A percentile compares a stretch with the other conserved stretches of the same genome.
Conservation (phyloP, 2,113 vertebrate genomes). For the Holacanthus passer region DNA sequence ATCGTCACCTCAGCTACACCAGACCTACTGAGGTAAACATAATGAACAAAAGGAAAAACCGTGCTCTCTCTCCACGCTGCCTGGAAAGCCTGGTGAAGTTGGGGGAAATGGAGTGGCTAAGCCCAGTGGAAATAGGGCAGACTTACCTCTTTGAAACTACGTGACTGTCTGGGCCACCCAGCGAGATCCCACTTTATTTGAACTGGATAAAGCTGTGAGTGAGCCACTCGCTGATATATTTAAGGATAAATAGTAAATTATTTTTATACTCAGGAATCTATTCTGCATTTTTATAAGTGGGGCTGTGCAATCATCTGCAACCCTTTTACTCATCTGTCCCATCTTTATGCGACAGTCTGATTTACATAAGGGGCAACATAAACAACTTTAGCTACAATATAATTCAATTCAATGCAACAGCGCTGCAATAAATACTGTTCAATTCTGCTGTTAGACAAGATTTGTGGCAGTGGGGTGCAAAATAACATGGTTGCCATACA, state of each 20-base stretch:
- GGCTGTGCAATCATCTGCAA: neutral
- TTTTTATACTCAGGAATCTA: conserved; percentile 3
- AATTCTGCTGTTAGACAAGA: neutral
- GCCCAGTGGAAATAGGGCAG: conserved; percentile 33
- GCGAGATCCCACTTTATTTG: conserved; percentile 35
- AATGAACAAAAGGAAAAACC: conserved; percentile 58
- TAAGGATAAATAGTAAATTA: neutral
- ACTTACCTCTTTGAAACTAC: conserved; percentile 40
- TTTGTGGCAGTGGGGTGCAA: neutral
- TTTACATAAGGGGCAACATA: conserved; percentile 1
- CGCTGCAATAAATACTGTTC: neutral
- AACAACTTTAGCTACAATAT: neutral
- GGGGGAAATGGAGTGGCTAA: conserved; percentile 16
- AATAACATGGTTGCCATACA: neutral
- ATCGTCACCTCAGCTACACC: neutral
- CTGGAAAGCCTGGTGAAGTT: conserved; percentile 23
- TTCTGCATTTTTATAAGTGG: conserved; percentile 17
- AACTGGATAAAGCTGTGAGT: conserved; percentile 9
- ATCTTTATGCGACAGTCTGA: conserved; percentile 3
- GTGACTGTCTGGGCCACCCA: conserved; percentile 14
- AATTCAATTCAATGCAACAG: neutral
- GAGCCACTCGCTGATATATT: neutral
- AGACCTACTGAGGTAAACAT: conserved; percentile 56
- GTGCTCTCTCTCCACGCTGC: conserved; percentile 22
- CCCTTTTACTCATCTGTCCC: neutral